A percentile compares a stretch with the other conserved stretches of the same genome.
Evolutionary conservation across 2,113 vertebrate genomes (phyloP).

Genomic region (Chamaetylas fuelleborni): DNA sequence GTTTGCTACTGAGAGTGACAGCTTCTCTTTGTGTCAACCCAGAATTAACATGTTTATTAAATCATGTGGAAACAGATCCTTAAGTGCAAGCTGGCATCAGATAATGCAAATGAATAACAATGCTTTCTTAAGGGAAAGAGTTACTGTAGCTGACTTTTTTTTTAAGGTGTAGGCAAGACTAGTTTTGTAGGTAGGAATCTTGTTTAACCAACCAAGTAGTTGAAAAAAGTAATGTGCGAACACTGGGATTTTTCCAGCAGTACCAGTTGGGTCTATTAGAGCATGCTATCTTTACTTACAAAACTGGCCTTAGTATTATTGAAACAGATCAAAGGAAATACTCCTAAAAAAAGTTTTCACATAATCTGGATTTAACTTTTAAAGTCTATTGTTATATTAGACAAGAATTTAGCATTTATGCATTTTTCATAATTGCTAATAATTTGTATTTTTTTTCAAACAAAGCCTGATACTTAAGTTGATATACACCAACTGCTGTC

Average conservation of each 20-base stretch:
- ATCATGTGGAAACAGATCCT: slow-evolving; percentile 22
- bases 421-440: neutral
- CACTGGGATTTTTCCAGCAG: neutral
- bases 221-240: neutral
- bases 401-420: neutral
- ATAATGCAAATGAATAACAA: neutral
- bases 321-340: neutral
- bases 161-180: neutral
- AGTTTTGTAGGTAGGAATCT: neutral
- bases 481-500: neutral
- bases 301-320: neutral
- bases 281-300: neutral
- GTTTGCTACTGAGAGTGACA: neutral
- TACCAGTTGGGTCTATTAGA: neutral
- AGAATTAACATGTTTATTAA: slow-evolving; percentile 35
- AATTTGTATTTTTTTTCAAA: neutral
- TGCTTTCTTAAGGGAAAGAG: neutral
- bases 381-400: neutral
- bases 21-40: neutral
- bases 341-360: neutral
- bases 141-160: neutral
- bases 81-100: slow-evolving; percentile 4
- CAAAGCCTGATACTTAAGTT: neutral
- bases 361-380: neutral
- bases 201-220: neutral